Percentiles rank a stretch among this genome's conserved stretches.
Conservation (phyloP, 2,113 vertebrate genomes). For the Potamarius usumacintae region DNA sequence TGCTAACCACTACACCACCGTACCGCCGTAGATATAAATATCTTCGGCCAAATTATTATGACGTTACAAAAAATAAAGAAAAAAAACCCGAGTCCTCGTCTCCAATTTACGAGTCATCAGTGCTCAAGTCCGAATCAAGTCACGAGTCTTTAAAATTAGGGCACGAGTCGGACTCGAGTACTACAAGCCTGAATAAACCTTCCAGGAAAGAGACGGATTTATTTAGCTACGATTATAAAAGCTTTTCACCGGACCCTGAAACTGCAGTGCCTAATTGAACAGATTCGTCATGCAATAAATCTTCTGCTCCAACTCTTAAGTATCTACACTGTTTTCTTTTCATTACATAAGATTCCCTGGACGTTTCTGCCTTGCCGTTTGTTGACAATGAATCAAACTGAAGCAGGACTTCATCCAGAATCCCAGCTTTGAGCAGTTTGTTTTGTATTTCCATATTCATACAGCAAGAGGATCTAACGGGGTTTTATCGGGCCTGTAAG, state of each 20-base stretch:
- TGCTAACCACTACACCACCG: too few relatives aligned
- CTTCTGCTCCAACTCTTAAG: background rate
- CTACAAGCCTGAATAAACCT: background rate
- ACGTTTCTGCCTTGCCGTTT: slow-evolving; percentile 1
- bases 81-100: too few relatives aligned
- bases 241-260: background rate
- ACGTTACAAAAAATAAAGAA: too few relatives aligned
- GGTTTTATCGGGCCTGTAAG: slow-evolving; percentile 42
- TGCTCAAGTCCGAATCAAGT: too few relatives aligned
- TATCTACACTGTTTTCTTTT: slow-evolving; percentile 9
- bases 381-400: slow-evolving; percentile 31
- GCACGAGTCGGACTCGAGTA: too few relatives aligned
- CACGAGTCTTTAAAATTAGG: too few relatives aligned
- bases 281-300: background rate
- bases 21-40: too few relatives aligned
- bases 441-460: slow-evolving; percentile 38
- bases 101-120: too few relatives aligned
- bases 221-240: background rate
- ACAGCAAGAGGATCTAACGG: slow-evolving; percentile 39
- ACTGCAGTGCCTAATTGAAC: background rate
- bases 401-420: slow-evolving; percentile 34
- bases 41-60: too few relatives aligned
- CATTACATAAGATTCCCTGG: background rate
- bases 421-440: slow-evolving; percentile 41
- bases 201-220: background rate